Percentiles rank a stretch among this genome's conserved stretches.
Evolutionary conservation across 2,797 vertebrate genomes (phyloP).

Genomic region (Zalophus californianus): DNA sequence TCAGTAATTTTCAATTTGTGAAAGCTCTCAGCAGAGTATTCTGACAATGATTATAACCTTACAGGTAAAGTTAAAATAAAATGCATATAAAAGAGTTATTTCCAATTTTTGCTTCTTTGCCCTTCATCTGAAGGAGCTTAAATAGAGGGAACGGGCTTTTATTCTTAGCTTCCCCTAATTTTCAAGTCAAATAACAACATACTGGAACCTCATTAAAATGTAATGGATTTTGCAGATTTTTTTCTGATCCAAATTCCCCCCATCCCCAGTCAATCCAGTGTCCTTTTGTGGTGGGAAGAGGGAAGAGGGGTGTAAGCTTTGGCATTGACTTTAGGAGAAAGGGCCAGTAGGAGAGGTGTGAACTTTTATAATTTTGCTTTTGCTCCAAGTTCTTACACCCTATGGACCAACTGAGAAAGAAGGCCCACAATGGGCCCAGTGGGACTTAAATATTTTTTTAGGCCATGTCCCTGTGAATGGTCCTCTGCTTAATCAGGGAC

Average conservation of each 20-base stretch:
- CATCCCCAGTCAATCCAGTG: not conserved
- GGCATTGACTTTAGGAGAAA: conserved; percentile 4
- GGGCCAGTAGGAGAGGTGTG: not conserved
- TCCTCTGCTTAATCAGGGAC: not conserved
- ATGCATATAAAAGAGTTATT: not conserved
- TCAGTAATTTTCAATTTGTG: not conserved
- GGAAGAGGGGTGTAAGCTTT: not conserved
- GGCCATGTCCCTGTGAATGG: not conserved
- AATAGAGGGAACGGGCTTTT: conserved; percentile 3
- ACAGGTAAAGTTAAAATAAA: not conserved
- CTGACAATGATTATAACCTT: not conserved
- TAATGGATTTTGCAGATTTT: not conserved
- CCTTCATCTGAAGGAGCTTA: conserved; percentile 24
- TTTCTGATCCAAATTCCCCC: not conserved
- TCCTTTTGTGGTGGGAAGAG: not conserved
- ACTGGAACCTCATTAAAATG: not conserved
- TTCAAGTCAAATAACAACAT: conserved; percentile 44
- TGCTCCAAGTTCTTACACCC: not conserved
- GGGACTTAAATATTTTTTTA: not conserved
- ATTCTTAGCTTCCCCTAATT: conserved; percentile 30
- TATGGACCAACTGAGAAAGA: not conserved
- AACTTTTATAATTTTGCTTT: conserved; percentile 38
- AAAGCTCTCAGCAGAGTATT: not conserved
- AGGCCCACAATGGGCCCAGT: not conserved
- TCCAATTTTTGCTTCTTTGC: not conserved